Conservation (phyloP, 2,113 vertebrate species). For the Vidua macroura region DNA sequence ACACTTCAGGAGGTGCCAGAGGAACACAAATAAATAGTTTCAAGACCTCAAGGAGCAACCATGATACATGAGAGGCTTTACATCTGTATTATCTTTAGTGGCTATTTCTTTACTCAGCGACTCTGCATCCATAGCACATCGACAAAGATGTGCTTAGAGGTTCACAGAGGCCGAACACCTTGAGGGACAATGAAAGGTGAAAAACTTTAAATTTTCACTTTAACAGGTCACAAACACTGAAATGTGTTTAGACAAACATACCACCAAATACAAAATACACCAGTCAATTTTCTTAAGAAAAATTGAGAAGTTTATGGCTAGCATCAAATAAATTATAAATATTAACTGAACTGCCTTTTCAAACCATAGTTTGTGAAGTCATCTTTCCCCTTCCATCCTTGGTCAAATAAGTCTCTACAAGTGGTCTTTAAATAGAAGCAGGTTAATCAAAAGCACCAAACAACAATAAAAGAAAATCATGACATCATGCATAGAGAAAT, state of each 20-base stretch:
- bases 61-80: accelerated
- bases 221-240: neutral
- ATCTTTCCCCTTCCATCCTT: neutral
- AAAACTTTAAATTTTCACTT: neutral
- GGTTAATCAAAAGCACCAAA: neutral
- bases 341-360: neutral
- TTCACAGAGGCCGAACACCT: neutral
- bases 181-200: neutral
- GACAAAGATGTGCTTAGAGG: neutral
- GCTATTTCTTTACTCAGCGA: neutral
- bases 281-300: neutral
- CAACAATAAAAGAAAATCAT: neutral
- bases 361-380: neutral
- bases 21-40: neutral
- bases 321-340: neutral
- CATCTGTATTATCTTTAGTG: neutral
- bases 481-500: neutral
- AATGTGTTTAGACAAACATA: neutral
- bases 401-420: neutral
- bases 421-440: neutral
- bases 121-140: neutral
- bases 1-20: neutral
- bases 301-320: neutral
- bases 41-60: neutral
- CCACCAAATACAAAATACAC: neutral